Conservation (phyloP, 2,797 vertebrate species). For the Characodon lateralis region DNA sequence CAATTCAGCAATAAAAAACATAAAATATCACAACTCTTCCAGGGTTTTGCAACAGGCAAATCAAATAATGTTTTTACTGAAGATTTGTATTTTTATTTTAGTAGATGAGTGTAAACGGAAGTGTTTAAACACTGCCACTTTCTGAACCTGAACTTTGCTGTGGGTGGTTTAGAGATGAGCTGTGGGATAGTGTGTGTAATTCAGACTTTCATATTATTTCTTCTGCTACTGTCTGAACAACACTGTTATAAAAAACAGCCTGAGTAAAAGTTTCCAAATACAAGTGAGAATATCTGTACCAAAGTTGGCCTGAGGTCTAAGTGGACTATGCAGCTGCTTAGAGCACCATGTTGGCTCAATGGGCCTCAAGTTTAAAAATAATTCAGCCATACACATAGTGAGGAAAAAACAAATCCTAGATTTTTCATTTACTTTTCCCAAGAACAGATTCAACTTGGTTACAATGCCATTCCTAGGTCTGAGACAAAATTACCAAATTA, state of each 20-base stretch:
- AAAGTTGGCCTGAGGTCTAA: slow-evolving; percentile 7
- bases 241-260: slow-evolving; percentile 16
- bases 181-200: slow-evolving; percentile 31
- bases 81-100: too few species aligned
- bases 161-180: slow-evolving; percentile 34
- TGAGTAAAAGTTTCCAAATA: slow-evolving; percentile 8
- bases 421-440: too few species aligned
- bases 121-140: slow-evolving; percentile 31
- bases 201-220: slow-evolving; percentile 25
- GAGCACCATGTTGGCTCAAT: too few species aligned
- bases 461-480: too few species aligned
- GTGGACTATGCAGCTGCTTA: too few species aligned
- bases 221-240: slow-evolving; percentile 1
- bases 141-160: slow-evolving; percentile 21
- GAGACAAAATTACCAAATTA: too few species aligned
- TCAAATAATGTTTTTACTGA: too few species aligned
- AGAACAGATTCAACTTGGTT: too few species aligned
- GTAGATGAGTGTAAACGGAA: slow-evolving; percentile 14
- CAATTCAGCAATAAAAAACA: background rate
- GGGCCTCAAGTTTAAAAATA: too few species aligned
- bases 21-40: background rate
- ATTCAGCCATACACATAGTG: too few species aligned
- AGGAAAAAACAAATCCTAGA: too few species aligned
- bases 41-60: too few species aligned
- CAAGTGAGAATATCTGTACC: slow-evolving; percentile 35